These are phyloP conservation scores for Nycticebus coucang DNA, from an alignment of 2,113 vertebrate species.

Conservation along the genomic window DNA sequence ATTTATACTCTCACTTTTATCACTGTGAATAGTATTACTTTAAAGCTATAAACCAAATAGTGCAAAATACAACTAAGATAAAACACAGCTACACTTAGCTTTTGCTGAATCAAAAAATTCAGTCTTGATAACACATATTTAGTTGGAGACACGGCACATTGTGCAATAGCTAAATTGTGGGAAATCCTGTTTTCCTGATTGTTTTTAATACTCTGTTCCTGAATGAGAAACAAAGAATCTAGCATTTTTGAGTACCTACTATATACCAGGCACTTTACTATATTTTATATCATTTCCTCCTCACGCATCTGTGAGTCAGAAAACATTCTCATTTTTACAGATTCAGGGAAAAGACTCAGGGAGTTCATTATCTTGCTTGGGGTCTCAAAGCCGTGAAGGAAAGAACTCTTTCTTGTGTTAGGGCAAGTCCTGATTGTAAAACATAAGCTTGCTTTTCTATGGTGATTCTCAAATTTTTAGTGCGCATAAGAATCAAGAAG, in stretches of 20 bases:
- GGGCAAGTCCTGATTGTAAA: background rate
- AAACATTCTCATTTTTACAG: background rate
- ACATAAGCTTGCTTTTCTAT: background rate
- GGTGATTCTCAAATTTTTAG: background rate
- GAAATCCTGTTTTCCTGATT: constrained; percentile 26
- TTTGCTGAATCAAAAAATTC: constrained; percentile 46
- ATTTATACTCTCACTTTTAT: background rate
- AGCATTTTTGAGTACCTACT: constrained; percentile 37
- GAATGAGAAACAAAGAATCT: background rate
- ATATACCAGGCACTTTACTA: constrained; percentile 48
- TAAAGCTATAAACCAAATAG: constrained; percentile 59
- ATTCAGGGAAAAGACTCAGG: background rate
- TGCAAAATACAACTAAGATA: constrained; percentile 52
- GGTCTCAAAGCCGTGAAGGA: background rate
- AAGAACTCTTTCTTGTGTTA: background rate
- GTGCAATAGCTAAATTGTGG: constrained; percentile 36
- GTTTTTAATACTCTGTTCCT: constrained; percentile 6
- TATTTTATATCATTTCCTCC: constrained; percentile 11
- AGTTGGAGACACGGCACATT: background rate
- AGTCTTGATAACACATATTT: background rate
- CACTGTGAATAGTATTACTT: constrained; percentile 43
- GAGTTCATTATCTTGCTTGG: background rate
- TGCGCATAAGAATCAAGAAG: background rate
- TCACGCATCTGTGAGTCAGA: background rate
- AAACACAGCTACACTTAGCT: background rate